Percentiles rank a stretch among this genome's conserved stretches.
phyloP scores from a whole-genome alignment of 2,888 invertebrate genomes.

The Furcula furcula region DNA sequence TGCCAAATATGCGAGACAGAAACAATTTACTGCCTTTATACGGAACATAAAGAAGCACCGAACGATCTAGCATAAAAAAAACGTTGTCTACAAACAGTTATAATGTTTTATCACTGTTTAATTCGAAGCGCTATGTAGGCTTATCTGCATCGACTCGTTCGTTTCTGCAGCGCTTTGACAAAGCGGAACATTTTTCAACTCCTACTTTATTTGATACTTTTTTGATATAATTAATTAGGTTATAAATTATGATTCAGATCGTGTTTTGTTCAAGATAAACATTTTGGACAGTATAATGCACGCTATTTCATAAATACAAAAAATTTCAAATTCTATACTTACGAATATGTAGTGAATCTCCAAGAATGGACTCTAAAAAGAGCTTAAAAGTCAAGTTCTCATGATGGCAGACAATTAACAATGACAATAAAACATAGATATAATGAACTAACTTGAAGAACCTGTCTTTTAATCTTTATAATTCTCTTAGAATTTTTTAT shows the following conservation, averaged over 20 bases:
- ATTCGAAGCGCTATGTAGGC: conserved; percentile 27
- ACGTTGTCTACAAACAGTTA: conserved; percentile 15
- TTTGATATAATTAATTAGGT: not conserved
- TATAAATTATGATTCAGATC: conserved; percentile 3
- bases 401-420: too few relatives aligned
- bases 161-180: not conserved
- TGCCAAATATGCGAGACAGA: conserved; percentile 72
- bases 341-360: not conserved
- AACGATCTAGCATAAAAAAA: conserved; percentile 32
- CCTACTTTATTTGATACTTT: not conserved
- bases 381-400: too few relatives aligned
- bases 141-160: conserved; percentile 21
- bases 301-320: not conserved
- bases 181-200: not conserved
- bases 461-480: too few relatives aligned
- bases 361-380: too few relatives aligned
- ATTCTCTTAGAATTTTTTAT: not conserved
- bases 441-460: too few relatives aligned
- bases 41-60: conserved; percentile 64
- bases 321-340: too few relatives aligned
- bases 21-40: conserved; percentile 69
- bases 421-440: too few relatives aligned
- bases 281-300: not conserved
- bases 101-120: conserved; percentile 32
- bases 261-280: not conserved